A percentile compares a stretch with the other conserved stretches of the same genome.
Evolutionary conservation across 1,140 invertebrate genomes (phyloP).

Genomic region (Solenopsis fugax): DNA sequence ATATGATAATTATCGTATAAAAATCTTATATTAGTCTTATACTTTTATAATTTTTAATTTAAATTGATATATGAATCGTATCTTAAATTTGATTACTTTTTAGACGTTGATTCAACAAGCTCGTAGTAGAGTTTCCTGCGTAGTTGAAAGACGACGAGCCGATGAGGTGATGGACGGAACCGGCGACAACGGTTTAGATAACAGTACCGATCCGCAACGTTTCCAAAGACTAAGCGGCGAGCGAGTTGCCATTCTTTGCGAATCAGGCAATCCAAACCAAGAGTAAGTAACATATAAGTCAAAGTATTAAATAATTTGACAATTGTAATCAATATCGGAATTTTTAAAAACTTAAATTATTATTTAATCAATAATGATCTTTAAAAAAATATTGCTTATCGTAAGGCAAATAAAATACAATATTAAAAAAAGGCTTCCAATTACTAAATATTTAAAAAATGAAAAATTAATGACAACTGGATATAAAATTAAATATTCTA

Average conservation of each 20-base stretch:
- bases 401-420: neutral
- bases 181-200: conserved; percentile 84
- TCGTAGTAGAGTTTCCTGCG: conserved; percentile 93
- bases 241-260: conserved; percentile 94
- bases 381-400: neutral
- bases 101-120: conserved; percentile 83
- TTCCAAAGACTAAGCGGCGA: conserved; percentile 93
- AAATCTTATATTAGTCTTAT: neutral
- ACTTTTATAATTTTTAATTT: neutral
- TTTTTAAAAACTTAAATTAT: neutral
- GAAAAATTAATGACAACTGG: neutral
- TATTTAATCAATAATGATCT: neutral
- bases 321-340: neutral
- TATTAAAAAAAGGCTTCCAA: neutral
- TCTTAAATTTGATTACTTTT: conserved; percentile 19
- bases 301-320: neutral
- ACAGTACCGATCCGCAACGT: conserved; percentile 91
- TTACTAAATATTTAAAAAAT: neutral
- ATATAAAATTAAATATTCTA: conserved; percentile 6
- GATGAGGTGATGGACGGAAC: conserved; percentile 92
- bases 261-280: conserved; percentile 90
- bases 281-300: conserved; percentile 83
- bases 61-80: neutral
- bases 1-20: conserved; percentile 8
- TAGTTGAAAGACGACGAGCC: conserved; percentile 93